Evolutionary conservation across 2,113 vertebrate species (phyloP), one percentile per base, ranked within the genome.

Genomic region (Panthera tigris): DNA sequence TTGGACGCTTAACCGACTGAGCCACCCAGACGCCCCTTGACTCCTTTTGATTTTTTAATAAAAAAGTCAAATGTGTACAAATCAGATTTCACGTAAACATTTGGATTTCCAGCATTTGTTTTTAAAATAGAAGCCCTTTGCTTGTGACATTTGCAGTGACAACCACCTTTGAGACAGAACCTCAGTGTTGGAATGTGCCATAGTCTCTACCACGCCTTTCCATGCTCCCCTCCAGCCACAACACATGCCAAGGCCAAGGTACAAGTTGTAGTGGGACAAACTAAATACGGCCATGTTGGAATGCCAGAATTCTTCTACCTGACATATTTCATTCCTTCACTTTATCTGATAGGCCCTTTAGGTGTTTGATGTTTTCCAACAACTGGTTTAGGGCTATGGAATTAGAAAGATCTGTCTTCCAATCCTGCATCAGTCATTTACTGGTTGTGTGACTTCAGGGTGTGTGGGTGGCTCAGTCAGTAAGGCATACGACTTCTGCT

Each of bases 181-280:
- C 33, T n/a, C 27, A 1, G 8, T 39, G 74, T 90, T 71, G 12
- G 39, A 15, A 39, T 39, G 23, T 61, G 14, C 29, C 29, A 1
- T 1, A 6, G 29, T 16, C 45, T 4, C 16, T 55, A 4, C 2
- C 23, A 33, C 12, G 14, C 10, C 18, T 15, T 41, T 57, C 21
- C 1, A 21, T 33, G 8, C 2, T 14, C 36, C 33, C 18, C 3
- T 5, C 0, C 29, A 6, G 27, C 21, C 1, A 7, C 7, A 33
- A 4, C n/a, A 19, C 3, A 29, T 21, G 16, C 48, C 50, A 71
- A 5, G 55, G 5, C 12, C 1, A 19, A 45, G 63, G 21, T 1
- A 16, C 31, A 31, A 55, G 21, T 21, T 19, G 4, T 25, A 4
- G 16, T 7, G 19, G 29, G 21, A 61, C 57, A 61, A 61, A 61